Base-by-base conservation (phyloP, 2,113 vertebrate species). In the Tiliqua scincoides region DNA sequence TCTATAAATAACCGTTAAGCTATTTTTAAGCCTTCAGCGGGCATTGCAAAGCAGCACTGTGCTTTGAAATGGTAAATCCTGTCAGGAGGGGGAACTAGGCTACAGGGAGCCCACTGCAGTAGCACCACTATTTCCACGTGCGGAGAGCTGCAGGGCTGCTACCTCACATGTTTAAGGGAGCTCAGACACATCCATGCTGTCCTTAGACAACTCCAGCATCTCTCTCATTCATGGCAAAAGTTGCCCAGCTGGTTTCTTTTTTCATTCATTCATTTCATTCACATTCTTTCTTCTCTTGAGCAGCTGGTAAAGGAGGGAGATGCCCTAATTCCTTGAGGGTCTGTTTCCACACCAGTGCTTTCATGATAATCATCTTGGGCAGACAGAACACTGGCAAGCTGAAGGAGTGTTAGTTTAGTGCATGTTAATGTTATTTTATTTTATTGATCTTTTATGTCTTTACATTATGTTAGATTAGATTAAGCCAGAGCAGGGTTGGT, bases 61-160 rank as follows among this genome's bases (percentile, higher is more conserved):
- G 3, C 91, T 94, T 93, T 93, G 93, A 94, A 93, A 91, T 93
- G 93, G 89, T 88, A 89, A 93, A 87, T 88, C 82, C 78, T 85
- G 81, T 92, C 92, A 76, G 90, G 37, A 63, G 57, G 1, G 87
- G 87, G 90, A 40, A 84, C 5, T 20, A 1, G 43, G 85, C 88
- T 30, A 62, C 40, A 81, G 80, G 23, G 59, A 86, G 79, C 68
- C 30, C 67, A 25, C 23, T 32, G 0, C 6, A 1, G 10, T 61
- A 83, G 78, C 73, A 15, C 35, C 59, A 43, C 54, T 21, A 1
- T 57, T 88, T 85, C 89, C 71, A 10, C 0, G 1, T 72, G 87
- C 35, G 0, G n/a, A 10, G 35, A 2, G 15, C 59, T 59, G 72
- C 84, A 88, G 83, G 40, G 86, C 87, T 74, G 59, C 57, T 86